phyloP scores from a whole-genome alignment of 1,140 invertebrate species.

The Hesperophylax magnus region DNA sequence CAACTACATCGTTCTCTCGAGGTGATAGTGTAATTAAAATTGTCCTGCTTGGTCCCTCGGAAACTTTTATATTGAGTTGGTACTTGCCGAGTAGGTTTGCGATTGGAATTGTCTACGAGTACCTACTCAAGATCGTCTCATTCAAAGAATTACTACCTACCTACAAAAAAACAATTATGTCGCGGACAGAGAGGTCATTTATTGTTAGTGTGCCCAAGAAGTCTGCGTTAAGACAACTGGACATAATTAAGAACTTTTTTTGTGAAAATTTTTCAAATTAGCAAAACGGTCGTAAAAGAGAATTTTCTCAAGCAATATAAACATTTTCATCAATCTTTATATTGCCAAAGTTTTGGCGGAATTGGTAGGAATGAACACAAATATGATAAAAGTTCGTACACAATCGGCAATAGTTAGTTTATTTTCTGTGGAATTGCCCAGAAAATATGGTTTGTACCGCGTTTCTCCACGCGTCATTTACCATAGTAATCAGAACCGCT shows the following conservation, averaged over 20 bases:
- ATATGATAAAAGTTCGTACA: constrained; percentile 34
- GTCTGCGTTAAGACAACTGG: too few species aligned
- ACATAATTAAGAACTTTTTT: not conserved
- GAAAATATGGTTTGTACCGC: constrained; percentile 24
- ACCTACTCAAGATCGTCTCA: too few species aligned
- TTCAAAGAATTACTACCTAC: too few species aligned
- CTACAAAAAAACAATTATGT: too few species aligned
- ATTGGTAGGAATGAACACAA: not conserved
- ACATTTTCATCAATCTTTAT: constrained; percentile 21
- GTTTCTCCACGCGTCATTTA: constrained; percentile 9
- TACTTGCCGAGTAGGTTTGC: too few species aligned
- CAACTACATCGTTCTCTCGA: too few species aligned
- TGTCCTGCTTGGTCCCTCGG: too few species aligned
- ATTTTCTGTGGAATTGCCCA: constrained; percentile 17
- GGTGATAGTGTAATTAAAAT: too few species aligned
- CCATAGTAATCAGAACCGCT: constrained; percentile 26
- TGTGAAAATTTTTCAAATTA: not conserved
- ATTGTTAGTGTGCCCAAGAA: too few species aligned
- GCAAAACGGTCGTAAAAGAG: not conserved
- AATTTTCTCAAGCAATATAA: not conserved
- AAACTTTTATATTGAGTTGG: too few species aligned
- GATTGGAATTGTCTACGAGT: too few species aligned
- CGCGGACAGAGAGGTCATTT: too few species aligned
- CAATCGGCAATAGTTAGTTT: constrained; percentile 36
- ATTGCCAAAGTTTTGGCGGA: constrained; percentile 17